These are phyloP conservation scores for Julus scanicus DNA, from an alignment of 2,888 invertebrate species.

Conservation along the genomic window DNA sequence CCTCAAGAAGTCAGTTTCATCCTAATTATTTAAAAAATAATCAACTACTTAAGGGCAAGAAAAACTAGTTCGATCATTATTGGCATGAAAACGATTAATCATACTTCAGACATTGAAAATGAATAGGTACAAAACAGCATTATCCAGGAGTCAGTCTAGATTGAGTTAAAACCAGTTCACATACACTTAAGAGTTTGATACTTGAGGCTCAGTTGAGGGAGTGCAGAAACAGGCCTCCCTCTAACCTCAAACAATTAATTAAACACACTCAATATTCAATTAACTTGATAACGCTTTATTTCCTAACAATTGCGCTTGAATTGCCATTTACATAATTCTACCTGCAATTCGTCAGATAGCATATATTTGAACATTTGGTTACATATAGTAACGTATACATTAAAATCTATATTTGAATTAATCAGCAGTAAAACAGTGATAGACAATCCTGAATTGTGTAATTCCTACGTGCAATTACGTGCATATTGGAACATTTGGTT, in stretches of 20 bases:
- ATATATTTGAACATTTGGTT: background rate
- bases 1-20: background rate
- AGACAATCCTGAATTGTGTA: background rate
- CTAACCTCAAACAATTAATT: background rate
- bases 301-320: background rate
- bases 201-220: constrained; percentile 30
- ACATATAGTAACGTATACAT: background rate
- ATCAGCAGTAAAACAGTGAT: background rate
- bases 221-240: background rate
- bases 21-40: background rate
- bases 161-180: constrained; percentile 32
- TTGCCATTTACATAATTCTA: background rate
- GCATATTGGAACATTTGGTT: background rate
- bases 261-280: background rate
- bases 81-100: background rate
- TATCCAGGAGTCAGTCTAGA: background rate
- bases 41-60: background rate
- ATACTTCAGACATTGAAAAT: background rate
- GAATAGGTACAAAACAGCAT: background rate
- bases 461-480: background rate
- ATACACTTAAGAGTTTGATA: constrained; percentile 6
- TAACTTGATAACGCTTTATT: background rate
- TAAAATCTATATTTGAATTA: background rate
- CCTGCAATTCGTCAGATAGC: background rate
- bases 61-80: background rate